Base-by-base conservation (phyloP, 1,140 invertebrate genomes). In the Zophobas atratus region DNA sequence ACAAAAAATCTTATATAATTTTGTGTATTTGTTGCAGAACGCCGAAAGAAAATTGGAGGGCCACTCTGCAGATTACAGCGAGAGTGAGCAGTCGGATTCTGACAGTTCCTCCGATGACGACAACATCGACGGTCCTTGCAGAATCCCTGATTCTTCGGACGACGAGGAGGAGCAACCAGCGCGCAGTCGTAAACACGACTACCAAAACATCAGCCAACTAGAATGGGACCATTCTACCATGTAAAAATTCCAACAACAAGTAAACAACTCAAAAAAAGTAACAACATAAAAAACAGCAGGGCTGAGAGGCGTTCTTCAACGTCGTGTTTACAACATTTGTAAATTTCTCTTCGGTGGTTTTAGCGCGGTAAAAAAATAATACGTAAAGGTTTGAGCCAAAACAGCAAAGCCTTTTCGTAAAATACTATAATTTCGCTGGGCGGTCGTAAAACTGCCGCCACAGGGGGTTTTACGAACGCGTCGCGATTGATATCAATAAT, bases 161-260 rank as follows among this genome's bases (percentile, higher is more conserved):
- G 90, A 93, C 70, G 93, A 94, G 73, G 93, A 93, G 84, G 92
- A 93, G 84, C 89, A 91, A 75, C 80, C 82, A 32, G 57, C 80
- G 55, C 88, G 88, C 60, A 87, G 89, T 85, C 79, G 87, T 57
- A 89, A 89, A 77, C 86, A 88, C 80, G 91, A 91, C 80, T 92
- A 92, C 85, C 89, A 91, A 79, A 92, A 92, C 86, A 90, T 92
- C 80, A 92, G 90, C 84, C 91, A 92, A 85, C 87, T 92, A 70
- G 91, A 92, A 86, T 92, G 91, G 91, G 91, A 92, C 85, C 91
- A 92, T 87, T 90, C 90, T 85, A 92, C 90, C 74, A 92, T 92
- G 90, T 92, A 92, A 91, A 57, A 60, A 41, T 34, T 48, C 32
- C 70, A 72, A 20, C 70, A 32, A 20, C 67, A 72, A 51, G 33